Conservation (phyloP, 2,888 invertebrate species). For the Autographa pulchrina region DNA sequence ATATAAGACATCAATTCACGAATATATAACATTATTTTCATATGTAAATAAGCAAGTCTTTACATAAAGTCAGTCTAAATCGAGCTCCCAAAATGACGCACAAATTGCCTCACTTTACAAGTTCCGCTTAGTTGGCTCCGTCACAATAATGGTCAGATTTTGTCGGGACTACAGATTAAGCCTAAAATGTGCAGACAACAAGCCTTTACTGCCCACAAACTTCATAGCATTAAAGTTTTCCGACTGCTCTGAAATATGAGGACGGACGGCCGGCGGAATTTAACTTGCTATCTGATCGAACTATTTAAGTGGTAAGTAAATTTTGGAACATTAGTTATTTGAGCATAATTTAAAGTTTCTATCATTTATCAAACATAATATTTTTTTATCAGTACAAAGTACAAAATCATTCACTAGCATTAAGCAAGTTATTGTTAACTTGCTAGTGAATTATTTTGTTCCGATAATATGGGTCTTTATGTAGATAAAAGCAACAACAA, state of each 20-base stretch:
- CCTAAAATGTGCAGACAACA: constrained; percentile 68
- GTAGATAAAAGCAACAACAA: no score
- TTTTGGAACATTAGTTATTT: constrained; percentile 49
- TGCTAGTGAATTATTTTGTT: no score
- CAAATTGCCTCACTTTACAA: constrained; percentile 66
- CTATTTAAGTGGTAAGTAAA: constrained; percentile 51
- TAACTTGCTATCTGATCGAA: constrained; percentile 64
- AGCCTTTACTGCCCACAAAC: constrained; percentile 79
- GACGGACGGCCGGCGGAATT: constrained; percentile 61
- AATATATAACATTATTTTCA: not conserved
- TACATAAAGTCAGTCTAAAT: not conserved
- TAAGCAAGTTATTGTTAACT: no score
- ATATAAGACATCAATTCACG: no score
- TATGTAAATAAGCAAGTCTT: not conserved
- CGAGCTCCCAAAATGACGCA: constrained; percentile 30
- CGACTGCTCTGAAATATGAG: constrained; percentile 75
- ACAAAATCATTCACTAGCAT: no score
- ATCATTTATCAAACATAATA: constrained; percentile 3
- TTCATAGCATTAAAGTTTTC: constrained; percentile 79
- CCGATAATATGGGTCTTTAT: no score
- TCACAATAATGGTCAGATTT: constrained; percentile 73
- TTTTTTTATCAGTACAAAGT: not conserved
- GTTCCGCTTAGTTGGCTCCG: constrained; percentile 64
- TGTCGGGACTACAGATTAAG: constrained; percentile 71
- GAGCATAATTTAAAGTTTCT: constrained; percentile 27